These are phyloP conservation scores for Channa striata DNA, from an alignment of 2,797 vertebrate genomes.

Conservation along the genomic window DNA sequence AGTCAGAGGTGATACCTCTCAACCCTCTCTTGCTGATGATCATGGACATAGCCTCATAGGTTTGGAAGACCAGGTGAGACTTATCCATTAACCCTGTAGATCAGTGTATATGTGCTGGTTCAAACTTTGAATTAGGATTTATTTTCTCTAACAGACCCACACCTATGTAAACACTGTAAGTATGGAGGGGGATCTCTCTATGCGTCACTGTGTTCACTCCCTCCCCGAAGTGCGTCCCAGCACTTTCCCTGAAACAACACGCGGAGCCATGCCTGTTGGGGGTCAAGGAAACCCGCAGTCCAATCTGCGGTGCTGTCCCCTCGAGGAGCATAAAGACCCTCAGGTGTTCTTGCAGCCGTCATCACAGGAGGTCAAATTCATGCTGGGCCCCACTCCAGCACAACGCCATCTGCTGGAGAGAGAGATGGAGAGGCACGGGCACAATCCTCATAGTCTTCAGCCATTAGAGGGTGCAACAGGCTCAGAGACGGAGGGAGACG, in stretches of 20 bases:
- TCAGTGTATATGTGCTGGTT: neutral
- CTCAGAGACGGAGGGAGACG: slow-evolving; percentile 84
- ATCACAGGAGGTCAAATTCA: slow-evolving; percentile 94
- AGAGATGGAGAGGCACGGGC: slow-evolving; percentile 80
- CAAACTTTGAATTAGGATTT: slow-evolving; percentile 6
- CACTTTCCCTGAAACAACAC: slow-evolving; percentile 84
- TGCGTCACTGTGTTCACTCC: slow-evolving; percentile 93
- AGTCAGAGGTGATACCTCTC: slow-evolving; percentile 88
- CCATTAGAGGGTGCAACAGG: slow-evolving; percentile 83
- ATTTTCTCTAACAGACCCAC: slow-evolving; percentile 87
- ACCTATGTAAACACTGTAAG: slow-evolving; percentile 97
- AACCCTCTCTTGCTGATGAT: slow-evolving; percentile 92
- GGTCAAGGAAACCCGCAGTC: slow-evolving; percentile 77
- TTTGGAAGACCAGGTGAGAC: slow-evolving; percentile 93
- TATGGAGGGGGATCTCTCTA: slow-evolving; percentile 90
- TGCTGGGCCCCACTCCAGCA: slow-evolving; percentile 90
- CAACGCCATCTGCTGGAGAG: slow-evolving; percentile 88
- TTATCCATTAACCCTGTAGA: neutral
- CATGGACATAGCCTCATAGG: slow-evolving; percentile 92
- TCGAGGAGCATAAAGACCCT: slow-evolving; percentile 90
- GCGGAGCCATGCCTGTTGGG: slow-evolving; percentile 77
- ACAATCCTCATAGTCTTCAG: slow-evolving; percentile 78
- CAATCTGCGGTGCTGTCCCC: slow-evolving; percentile 86
- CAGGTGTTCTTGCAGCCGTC: slow-evolving; percentile 93
- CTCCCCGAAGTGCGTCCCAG: slow-evolving; percentile 90